These are phyloP conservation scores for Nomia melanderi DNA, from an alignment of 1,140 invertebrate species.

Conservation along the genomic window DNA sequence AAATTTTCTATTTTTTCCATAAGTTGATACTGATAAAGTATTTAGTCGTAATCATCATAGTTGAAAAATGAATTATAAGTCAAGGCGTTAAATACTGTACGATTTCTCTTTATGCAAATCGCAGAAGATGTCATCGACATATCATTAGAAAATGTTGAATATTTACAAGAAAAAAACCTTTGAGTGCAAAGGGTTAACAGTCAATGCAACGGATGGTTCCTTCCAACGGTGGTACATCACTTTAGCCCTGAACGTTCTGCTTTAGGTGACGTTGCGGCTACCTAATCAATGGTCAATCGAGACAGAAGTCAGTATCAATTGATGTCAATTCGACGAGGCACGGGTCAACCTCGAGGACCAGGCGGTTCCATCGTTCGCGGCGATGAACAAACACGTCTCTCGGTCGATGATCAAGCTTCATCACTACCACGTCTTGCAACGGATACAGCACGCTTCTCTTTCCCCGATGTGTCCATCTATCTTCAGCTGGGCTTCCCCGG, in stretches of 20 bases:
- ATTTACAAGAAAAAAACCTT: no score
- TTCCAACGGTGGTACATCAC: not conserved
- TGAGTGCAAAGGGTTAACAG: no score
- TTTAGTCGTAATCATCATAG: no score
- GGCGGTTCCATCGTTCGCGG: conserved; percentile 10
- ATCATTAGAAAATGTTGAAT: no score
- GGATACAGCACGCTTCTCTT: conserved; percentile 4
- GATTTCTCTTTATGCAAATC: no score
- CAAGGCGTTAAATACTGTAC: no score
- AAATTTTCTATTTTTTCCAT: no score
- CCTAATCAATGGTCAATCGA: conserved; percentile 12
- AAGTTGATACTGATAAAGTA: no score
- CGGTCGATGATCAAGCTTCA: not conserved
- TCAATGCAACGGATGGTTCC: conserved; percentile 32
- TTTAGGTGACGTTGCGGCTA: no score
- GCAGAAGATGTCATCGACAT: no score
- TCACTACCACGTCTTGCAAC: conserved; percentile 17
- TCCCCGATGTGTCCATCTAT: conserved; percentile 51
- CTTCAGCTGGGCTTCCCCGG: conserved; percentile 73
- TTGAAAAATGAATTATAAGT: no score
- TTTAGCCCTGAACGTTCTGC: no score
- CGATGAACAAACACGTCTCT: conserved; percentile 3
- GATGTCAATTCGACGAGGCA: conserved; percentile 31
- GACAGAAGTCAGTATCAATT: not conserved
- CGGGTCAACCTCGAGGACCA: not conserved